Conservation (phyloP, 1,140 invertebrate genomes). For the Ditylenchus dipsaci region DNA sequence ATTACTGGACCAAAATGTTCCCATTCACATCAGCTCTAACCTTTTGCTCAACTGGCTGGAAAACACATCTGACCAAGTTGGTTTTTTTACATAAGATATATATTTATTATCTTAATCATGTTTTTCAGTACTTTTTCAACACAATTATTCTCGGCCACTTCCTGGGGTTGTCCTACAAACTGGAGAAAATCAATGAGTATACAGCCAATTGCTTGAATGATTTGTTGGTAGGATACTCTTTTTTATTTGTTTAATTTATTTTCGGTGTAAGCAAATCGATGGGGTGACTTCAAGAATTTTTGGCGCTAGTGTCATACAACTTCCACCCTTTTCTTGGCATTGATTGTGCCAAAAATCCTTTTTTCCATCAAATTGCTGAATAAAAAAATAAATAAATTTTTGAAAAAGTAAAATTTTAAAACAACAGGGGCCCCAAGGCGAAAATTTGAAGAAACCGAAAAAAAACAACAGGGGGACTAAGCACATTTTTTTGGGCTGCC, state of each 20-base stretch:
- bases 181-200: slow-evolving; percentile 15
- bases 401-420: too few species aligned
- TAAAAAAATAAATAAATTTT: too few species aligned
- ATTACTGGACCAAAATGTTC: slow-evolving; percentile 39
- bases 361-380: too few species aligned
- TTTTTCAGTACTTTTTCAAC: slow-evolving; percentile 46
- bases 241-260: too few species aligned
- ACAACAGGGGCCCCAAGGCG: too few species aligned
- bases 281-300: too few species aligned
- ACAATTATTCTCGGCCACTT: slow-evolving; percentile 45
- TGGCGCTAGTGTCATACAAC: not conserved
- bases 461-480: too few species aligned
- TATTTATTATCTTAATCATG: not conserved
- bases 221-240: slow-evolving; percentile 11
- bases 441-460: too few species aligned
- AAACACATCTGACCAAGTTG: slow-evolving; percentile 22
- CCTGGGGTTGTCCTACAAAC: slow-evolving; percentile 23
- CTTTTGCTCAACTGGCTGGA: slow-evolving; percentile 23
- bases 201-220: slow-evolving; percentile 14
- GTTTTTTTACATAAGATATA: not conserved
- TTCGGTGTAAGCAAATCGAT: too few species aligned
- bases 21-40: slow-evolving; percentile 23
- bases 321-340: not conserved
- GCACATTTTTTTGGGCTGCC: too few species aligned
- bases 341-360: too few species aligned